Base-by-base conservation (phyloP, 2,797 vertebrate species). In the Microctenopoma stevenorrisi region DNA sequence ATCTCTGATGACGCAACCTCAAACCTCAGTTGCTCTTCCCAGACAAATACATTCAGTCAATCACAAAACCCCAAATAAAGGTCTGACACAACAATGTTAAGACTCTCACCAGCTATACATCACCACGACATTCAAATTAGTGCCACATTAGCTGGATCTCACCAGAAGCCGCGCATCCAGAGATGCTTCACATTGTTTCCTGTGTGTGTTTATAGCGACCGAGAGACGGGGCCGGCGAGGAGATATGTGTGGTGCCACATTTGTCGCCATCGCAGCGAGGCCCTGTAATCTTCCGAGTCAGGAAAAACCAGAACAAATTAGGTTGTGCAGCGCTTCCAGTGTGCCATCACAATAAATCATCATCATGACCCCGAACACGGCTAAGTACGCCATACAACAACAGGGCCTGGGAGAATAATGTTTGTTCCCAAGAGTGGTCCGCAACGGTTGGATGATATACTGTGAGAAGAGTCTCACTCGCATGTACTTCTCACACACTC, bases 381-480 rank as follows among this genome's bases (percentile, higher is more conserved):
- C 67, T 25, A 30, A 81, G 75, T 44, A 63, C 48, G 44, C 54
- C 51, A 40, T 73, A 60, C 76, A 81, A 86, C 82, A 86, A 88
- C 76, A 73, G 63, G 70, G 80, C 86, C 83, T 80, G 88, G 79
- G 85, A 89, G 86, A 88, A 79, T 84, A 83, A 78, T 53, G 82
- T 82, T 84, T 86, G 81, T 86, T 91, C 89, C 88, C 82, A 89
- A 79, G 83, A 84, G 65, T 75, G 68, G 51, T 84, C 70, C 70
- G 7, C 56, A 79, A 72, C 51, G 42, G 38, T 40, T 28, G 35
- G 49, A 86, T 91, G 91, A 93, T 91, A 80, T 87, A 93, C 90
- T 87, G 92, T 92, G 91, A 88, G 91, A 94, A 94, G 76, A 75
- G 75, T 64, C 58, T 43, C 73, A 57, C 67, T 88, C 82, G 83